Conservation (phyloP, 2,888 invertebrate genomes). For the Eurois occulta region DNA sequence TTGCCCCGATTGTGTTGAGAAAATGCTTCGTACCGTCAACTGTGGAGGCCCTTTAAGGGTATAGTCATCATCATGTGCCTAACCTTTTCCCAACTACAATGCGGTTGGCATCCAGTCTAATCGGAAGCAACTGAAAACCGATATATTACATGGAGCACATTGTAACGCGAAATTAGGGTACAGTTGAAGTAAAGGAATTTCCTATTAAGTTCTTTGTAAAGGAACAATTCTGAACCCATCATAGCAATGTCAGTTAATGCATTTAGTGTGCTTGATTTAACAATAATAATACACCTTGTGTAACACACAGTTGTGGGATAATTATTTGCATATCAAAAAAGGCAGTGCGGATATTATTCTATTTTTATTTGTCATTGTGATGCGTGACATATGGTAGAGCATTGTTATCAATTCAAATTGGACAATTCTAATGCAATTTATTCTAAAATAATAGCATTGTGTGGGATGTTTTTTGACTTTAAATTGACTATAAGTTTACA, state of each 20-base stretch:
- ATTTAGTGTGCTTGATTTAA: neutral
- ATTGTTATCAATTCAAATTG: conserved; percentile 35
- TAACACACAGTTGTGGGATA: neutral
- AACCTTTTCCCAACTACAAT: neutral
- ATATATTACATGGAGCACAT: neutral
- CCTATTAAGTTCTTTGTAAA: neutral
- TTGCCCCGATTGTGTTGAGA: neutral
- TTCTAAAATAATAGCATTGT: conserved; percentile 10
- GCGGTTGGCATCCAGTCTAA: neutral
- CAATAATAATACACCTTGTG: neutral
- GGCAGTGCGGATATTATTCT: neutral
- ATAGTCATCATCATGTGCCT: neutral
- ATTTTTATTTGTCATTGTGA: conserved; percentile 30
- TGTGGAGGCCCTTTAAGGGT: neutral
- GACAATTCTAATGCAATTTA: conserved; percentile 26
- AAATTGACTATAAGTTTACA: neutral
- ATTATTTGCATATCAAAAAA: conserved; percentile 13
- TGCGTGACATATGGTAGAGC: neutral
- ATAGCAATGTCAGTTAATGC: neutral
- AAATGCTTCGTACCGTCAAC: neutral
- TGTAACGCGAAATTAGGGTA: neutral
- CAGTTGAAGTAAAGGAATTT: neutral
- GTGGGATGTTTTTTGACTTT: neutral
- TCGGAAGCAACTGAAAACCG: neutral
- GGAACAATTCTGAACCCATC: neutral